Conservation (phyloP, 2,888 invertebrate species). For the Prenolepis imparis region DNA sequence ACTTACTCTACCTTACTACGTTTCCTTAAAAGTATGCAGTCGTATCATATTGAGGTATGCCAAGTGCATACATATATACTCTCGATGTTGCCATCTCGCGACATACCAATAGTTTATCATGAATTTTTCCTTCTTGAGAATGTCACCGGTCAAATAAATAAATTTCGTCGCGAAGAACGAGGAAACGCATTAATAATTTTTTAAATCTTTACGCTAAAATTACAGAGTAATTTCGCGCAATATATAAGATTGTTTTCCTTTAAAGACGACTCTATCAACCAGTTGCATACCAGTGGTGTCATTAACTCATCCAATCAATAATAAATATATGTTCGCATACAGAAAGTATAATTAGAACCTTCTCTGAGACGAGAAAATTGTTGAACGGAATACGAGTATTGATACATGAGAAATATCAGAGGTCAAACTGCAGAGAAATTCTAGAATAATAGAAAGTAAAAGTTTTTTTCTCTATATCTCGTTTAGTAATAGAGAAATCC, state of each 20-base stretch:
- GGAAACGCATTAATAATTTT: not conserved
- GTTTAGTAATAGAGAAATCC: not conserved
- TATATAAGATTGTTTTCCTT: not conserved
- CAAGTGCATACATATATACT: not conserved
- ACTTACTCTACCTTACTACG: not conserved
- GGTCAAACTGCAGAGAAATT: not conserved
- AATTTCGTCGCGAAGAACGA: not conserved
- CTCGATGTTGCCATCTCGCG: not conserved
- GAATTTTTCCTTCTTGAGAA: not conserved
- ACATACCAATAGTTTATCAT: conserved; percentile 8
- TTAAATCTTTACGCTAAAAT: not conserved
- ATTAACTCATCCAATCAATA: not conserved
- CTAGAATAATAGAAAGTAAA: not conserved
- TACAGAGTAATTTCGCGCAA: not conserved
- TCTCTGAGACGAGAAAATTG: not conserved
- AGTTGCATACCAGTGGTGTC: not conserved
- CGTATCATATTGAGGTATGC: not conserved
- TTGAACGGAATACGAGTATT: not conserved
- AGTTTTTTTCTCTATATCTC: not conserved
- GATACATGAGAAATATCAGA: not conserved
- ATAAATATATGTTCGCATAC: not conserved
- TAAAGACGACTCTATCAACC: not conserved
- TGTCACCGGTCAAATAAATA: not conserved
- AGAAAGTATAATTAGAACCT: not conserved
- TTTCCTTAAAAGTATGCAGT: not conserved